Evolutionary conservation across 2,888 invertebrate species (phyloP).

Genomic region (Cheilosia vulpina): DNA sequence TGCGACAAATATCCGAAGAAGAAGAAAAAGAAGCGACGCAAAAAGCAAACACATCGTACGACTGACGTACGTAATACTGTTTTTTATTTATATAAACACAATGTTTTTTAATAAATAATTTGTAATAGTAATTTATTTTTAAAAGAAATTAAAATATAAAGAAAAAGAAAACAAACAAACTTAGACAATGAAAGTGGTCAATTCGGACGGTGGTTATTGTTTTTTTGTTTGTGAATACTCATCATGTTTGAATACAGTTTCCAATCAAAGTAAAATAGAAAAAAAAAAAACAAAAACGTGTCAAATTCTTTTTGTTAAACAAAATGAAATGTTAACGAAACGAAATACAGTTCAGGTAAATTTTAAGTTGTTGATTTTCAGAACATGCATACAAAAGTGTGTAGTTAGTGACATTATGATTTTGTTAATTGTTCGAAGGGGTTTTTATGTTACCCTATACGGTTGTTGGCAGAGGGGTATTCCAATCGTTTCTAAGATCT

Average conservation of each 20-base stretch:
- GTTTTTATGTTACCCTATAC: constrained; percentile 30
- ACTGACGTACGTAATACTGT: constrained; percentile 34
- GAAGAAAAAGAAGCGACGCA: background rate
- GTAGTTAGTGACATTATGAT: constrained; percentile 13
- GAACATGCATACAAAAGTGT: background rate
- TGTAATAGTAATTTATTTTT: constrained; percentile 66
- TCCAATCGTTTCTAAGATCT: constrained; percentile 34
- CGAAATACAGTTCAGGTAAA: background rate
- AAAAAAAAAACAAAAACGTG: constrained; percentile 3
- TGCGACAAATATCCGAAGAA: constrained; percentile 20
- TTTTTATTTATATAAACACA: constrained; percentile 45
- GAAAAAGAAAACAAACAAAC: constrained; percentile 9
- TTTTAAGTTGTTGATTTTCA: constrained; percentile 34
- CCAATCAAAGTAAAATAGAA: background rate
- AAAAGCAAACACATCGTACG: constrained; percentile 28
- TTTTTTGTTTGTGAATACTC: background rate
- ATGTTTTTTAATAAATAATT: constrained; percentile 56
- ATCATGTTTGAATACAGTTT: constrained; percentile 4
- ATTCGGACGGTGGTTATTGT: constrained; percentile 13
- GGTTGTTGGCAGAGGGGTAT: constrained; percentile 10
- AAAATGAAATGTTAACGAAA: background rate
- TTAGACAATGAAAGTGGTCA: constrained; percentile 43
- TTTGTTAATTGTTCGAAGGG: constrained; percentile 39
- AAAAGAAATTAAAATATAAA: constrained; percentile 33
- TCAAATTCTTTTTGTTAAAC: constrained; percentile 1